Evolutionary conservation across 1,140 invertebrate species (phyloP).

Genomic region (Habropoda laboriosa): DNA sequence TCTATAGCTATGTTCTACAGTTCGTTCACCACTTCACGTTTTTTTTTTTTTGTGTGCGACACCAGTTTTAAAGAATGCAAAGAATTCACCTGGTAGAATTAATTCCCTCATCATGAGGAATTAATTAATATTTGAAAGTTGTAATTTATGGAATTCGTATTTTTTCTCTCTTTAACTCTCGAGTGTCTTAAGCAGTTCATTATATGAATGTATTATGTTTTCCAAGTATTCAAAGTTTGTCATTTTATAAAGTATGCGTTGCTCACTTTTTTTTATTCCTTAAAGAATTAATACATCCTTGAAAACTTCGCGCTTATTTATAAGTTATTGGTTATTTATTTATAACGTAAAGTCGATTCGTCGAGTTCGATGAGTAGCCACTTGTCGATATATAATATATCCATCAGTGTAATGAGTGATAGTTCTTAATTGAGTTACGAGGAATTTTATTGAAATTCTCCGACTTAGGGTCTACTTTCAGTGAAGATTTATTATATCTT

Average conservation of each 20-base stretch:
- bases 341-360: conserved; percentile 4
- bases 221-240: background rate
- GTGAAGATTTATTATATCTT: too few species aligned
- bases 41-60: background rate
- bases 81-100: too few species aligned
- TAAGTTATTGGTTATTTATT: conserved; percentile 39
- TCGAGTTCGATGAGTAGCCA: background rate
- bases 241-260: background rate
- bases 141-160: too few species aligned
- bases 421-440: background rate
- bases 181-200: too few species aligned
- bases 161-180: too few species aligned
- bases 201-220: too few species aligned
- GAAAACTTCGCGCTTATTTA: conserved; percentile 15
- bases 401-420: background rate
- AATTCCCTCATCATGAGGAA: background rate
- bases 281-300: background rate
- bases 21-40: too few species aligned
- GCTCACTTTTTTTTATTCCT: background rate
- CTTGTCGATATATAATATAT: conserved; percentile 10
- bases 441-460: background rate
- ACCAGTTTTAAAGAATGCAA: background rate
- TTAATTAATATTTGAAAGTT: background rate
- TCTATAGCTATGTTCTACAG: background rate
- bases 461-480: too few species aligned